phyloP scores from a whole-genome alignment of 2,113 vertebrate genomes.

The Sarotherodon lohbergeri region DNA sequence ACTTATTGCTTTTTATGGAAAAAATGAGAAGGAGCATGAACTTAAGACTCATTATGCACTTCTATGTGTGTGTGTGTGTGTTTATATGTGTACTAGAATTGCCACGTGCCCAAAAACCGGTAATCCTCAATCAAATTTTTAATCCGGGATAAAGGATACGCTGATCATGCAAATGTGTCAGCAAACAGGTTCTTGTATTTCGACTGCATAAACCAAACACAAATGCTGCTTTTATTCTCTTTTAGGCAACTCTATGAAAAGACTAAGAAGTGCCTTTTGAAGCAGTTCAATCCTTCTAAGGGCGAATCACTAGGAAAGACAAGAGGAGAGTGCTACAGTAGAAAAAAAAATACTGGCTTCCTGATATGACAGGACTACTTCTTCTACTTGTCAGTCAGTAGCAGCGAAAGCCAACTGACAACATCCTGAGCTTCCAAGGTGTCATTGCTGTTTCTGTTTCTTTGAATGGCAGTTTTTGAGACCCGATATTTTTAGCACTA shows the following conservation, averaged over 20 bases:
- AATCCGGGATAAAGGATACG: neutral
- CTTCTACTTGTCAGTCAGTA: neutral
- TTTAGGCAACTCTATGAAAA: neutral
- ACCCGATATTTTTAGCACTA: neutral
- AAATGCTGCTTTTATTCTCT: neutral
- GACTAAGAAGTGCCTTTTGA: neutral
- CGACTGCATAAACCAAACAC: neutral
- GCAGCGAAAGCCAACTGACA: neutral
- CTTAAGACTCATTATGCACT: neutral
- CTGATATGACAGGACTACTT: neutral
- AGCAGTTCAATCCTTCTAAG: neutral
- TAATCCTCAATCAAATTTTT: neutral
- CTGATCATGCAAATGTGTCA: neutral
- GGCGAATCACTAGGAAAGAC: neutral
- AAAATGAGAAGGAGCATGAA: neutral
- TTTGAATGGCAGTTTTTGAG: neutral
- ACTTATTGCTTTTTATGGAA: neutral
- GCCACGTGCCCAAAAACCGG: neutral
- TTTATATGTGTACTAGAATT: neutral
- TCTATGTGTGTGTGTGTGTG: neutral
- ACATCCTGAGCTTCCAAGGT: neutral
- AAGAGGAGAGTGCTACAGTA: neutral
- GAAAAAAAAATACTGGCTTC: neutral
- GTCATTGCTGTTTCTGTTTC: neutral
- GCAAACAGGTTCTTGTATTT: neutral